Conservation (phyloP, 2,888 invertebrate species). For the Teinopalpus imperialis region DNA sequence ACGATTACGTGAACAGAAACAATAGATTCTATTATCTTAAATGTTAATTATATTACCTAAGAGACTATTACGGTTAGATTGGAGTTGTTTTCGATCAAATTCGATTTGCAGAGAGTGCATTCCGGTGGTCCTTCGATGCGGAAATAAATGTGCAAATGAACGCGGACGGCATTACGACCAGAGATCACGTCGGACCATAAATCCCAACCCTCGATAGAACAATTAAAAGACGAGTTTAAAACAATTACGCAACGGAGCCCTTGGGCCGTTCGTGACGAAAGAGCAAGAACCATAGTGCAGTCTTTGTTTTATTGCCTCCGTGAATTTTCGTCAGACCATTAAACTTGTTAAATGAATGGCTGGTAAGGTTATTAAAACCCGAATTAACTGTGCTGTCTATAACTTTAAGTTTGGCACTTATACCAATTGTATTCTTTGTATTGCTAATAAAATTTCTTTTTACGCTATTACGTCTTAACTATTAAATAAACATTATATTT, state of each 20-base stretch:
- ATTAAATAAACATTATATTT: too few relatives aligned
- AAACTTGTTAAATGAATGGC: conserved; percentile 14
- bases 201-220: conserved; percentile 77
- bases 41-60: conserved; percentile 48
- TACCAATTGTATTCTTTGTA: too few relatives aligned
- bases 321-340: conserved; percentile 13
- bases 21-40: conserved; percentile 40
- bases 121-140: conserved; percentile 69
- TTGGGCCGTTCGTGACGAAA: conserved; percentile 65
- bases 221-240: conserved; percentile 81
- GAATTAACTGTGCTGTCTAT: too few relatives aligned
- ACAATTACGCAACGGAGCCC: conserved; percentile 79
- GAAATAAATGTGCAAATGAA: conserved; percentile 76
- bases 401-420: too few relatives aligned
- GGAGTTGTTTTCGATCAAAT: conserved; percentile 66
- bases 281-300: conserved; percentile 34
- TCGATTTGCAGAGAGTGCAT: conserved; percentile 59
- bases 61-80: conserved; percentile 42
- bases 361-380: too few relatives aligned
- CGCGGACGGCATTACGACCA: conserved; percentile 64
- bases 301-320: conserved; percentile 14
- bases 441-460: too few relatives aligned
- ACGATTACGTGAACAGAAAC: conserved; percentile 32
- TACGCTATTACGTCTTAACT: too few relatives aligned
- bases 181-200: conserved; percentile 78